phyloP scores from a whole-genome alignment of 1,140 invertebrate species.

The Neocloeon triangulifer region DNA sequence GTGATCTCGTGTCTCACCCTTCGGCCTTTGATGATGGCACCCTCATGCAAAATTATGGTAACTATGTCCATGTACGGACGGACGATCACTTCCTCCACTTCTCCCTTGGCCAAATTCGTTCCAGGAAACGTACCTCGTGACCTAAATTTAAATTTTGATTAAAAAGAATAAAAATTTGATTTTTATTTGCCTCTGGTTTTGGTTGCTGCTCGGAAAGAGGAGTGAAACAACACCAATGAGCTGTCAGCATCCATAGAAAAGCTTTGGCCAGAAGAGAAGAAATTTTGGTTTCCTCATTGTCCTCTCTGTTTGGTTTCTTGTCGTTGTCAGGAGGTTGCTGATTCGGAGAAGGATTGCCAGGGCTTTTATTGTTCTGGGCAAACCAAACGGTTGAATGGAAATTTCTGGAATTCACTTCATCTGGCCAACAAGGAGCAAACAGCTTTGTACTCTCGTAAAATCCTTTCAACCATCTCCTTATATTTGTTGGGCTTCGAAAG shows the following conservation, averaged over 20 bases:
- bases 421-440: no score
- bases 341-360: no score
- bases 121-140: slow-evolving; percentile 59
- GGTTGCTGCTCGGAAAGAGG: slow-evolving; percentile 41
- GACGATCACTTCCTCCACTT: slow-evolving; percentile 72
- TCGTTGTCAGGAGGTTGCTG: no score
- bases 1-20: slow-evolving; percentile 22
- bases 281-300: slow-evolving; percentile 37
- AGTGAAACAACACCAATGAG: slow-evolving; percentile 42
- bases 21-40: slow-evolving; percentile 69
- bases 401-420: no score
- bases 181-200: no score
- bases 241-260: slow-evolving; percentile 48
- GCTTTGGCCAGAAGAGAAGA: slow-evolving; percentile 44
- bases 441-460: no score
- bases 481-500: no score
- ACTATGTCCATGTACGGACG: slow-evolving; percentile 62
- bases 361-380: no score
- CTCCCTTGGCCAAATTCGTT: slow-evolving; percentile 88
- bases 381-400: no score
- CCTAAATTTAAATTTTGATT: no score
- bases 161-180: no score
- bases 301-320: slow-evolving; percentile 16
- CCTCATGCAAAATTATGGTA: slow-evolving; percentile 58
- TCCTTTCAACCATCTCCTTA: no score